Evolutionary conservation across 2,797 vertebrate species (phyloP).

Genomic region (Lagodon rhomboides): DNA sequence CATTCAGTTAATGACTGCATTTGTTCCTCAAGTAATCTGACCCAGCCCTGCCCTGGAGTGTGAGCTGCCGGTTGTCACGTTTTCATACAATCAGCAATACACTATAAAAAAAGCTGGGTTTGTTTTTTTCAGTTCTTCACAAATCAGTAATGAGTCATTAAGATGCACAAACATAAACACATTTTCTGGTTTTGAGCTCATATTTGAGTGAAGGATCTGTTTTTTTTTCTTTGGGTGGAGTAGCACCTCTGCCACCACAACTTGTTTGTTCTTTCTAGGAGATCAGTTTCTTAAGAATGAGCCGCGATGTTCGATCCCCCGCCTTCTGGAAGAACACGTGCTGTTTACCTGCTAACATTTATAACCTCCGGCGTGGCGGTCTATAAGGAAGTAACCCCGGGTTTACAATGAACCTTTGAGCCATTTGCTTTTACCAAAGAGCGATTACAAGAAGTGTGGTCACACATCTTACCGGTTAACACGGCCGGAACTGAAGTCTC

Average conservation of each 20-base stretch:
- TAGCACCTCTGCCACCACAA: no score
- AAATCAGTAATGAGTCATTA: not conserved
- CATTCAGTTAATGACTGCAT: no score
- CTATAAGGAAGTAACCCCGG: not conserved
- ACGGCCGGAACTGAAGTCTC: not conserved
- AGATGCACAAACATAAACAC: not conserved
- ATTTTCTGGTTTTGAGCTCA: not conserved
- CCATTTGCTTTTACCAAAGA: conserved; percentile 2
- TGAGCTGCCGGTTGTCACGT: not conserved
- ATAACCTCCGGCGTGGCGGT: not conserved
- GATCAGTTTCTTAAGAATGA: not conserved
- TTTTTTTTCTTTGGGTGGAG: not conserved
- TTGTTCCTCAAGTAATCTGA: no score
- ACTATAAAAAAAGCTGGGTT: not conserved
- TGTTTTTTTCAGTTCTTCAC: not conserved
- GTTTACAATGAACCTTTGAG: not conserved
- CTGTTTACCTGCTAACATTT: not conserved
- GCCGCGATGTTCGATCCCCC: not conserved
- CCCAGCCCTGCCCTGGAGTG: no score
- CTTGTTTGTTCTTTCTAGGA: not conserved
- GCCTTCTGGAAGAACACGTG: not conserved
- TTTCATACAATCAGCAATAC: no score
- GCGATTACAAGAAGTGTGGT: not conserved
- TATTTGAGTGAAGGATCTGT: not conserved
- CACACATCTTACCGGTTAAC: not conserved